Evolutionary conservation across 37 sponge, comb jelly and placozoan species (phyloP).

Genomic region (Lycopodina hypogea): DNA sequence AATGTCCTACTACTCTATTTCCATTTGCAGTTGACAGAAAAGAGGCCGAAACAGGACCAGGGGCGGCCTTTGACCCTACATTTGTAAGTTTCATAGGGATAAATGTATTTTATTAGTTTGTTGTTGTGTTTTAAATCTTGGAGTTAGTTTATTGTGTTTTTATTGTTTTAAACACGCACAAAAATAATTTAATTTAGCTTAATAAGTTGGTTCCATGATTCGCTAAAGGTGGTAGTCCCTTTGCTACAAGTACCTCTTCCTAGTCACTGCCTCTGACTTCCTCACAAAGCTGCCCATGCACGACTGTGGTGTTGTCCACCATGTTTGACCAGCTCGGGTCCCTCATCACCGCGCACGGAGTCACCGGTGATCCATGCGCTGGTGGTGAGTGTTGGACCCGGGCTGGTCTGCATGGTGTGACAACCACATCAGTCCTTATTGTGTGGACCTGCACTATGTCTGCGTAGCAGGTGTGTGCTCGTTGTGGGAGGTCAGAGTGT

Average conservation of each 20-base stretch:
- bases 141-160: background rate
- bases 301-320: too few species aligned
- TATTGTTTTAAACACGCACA: background rate
- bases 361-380: background rate
- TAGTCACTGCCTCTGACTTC: background rate
- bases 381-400: background rate
- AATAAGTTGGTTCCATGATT: too few species aligned
- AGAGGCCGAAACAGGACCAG: slow-evolving; percentile 46
- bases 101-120: background rate
- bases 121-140: background rate
- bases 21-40: slow-evolving; percentile 27
- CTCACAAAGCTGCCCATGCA: too few species aligned
- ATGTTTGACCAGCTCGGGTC: background rate
- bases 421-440: background rate
- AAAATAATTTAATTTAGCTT: too few species aligned
- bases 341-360: background rate
- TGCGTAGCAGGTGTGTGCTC: background rate
- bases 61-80: slow-evolving; percentile 52
- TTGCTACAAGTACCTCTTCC: slow-evolving; percentile 14
- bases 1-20: background rate
- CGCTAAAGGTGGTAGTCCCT: too few species aligned
- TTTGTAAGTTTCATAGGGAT: slow-evolving; percentile 49
- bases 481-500: background rate
- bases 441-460: too few species aligned
- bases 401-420: background rate